These are phyloP conservation scores for Thera britannica DNA, from an alignment of 2,888 invertebrate species.

Conservation along the genomic window DNA sequence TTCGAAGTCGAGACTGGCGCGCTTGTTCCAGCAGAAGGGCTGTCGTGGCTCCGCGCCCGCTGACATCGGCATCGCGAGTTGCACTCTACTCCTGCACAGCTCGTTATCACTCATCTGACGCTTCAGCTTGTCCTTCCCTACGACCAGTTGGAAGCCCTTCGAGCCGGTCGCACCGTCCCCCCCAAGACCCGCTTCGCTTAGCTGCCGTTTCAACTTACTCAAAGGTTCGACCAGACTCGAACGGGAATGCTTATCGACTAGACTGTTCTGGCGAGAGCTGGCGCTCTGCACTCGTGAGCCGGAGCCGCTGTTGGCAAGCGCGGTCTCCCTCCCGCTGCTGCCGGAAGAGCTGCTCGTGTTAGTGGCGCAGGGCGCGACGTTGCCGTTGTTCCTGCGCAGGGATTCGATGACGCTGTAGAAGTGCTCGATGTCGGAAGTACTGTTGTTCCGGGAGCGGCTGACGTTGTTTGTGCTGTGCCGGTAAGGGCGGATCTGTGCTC, in stretches of 20 bases:
- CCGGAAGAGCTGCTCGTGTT: slow-evolving; percentile 70
- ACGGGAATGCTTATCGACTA: slow-evolving; percentile 61
- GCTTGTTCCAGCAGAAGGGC: slow-evolving; percentile 69
- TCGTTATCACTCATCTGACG: slow-evolving; percentile 77
- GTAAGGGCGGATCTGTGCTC: slow-evolving; percentile 68
- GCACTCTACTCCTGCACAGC: slow-evolving; percentile 66
- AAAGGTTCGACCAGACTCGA: slow-evolving; percentile 53
- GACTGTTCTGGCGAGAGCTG: slow-evolving; percentile 68
- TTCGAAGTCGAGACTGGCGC: slow-evolving; percentile 66
- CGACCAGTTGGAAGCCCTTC: slow-evolving; percentile 71
- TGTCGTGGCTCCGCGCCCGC: slow-evolving; percentile 76
- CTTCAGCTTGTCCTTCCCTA: slow-evolving; percentile 73
- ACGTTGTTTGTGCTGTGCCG: slow-evolving; percentile 68
- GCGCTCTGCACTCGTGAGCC: slow-evolving; percentile 46
- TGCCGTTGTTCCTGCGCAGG: slow-evolving; percentile 56
- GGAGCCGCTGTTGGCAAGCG: slow-evolving; percentile 47
- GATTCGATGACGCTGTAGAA: slow-evolving; percentile 75
- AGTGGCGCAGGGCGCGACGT: slow-evolving; percentile 54
- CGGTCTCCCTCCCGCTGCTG: slow-evolving; percentile 58
- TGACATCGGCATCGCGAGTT: slow-evolving; percentile 78
- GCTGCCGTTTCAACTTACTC: slow-evolving; percentile 62
- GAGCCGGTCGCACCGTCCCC: slow-evolving; percentile 47
- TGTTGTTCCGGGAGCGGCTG: slow-evolving; percentile 61
- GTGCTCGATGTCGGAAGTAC: slow-evolving; percentile 68
- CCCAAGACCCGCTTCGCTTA: slow-evolving; percentile 69